These are phyloP conservation scores for Chorisops tibialis DNA, from an alignment of 2,888 invertebrate genomes.

Conservation along the genomic window DNA sequence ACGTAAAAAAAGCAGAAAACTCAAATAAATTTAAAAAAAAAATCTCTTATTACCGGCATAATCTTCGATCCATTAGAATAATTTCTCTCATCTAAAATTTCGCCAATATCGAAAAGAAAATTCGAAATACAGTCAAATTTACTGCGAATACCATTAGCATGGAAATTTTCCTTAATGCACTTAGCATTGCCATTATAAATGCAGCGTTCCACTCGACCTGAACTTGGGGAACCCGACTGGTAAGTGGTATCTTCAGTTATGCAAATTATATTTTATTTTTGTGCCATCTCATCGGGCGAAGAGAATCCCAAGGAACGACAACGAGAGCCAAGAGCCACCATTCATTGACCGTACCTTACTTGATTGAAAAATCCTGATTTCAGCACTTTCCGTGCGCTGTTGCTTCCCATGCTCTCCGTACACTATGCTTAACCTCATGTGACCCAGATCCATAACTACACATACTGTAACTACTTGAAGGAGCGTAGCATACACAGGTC, in stretches of 20 bases:
- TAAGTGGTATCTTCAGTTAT: constrained; percentile 1
- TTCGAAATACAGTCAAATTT: background rate
- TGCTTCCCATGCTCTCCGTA: too few relatives aligned
- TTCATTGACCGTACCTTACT: too few relatives aligned
- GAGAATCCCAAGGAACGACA: too few relatives aligned
- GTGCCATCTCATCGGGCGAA: too few relatives aligned
- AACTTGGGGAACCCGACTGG: background rate
- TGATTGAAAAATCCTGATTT: too few relatives aligned
- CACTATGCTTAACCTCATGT: background rate
- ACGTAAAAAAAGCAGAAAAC: too few relatives aligned
- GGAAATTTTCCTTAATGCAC: constrained; percentile 8
- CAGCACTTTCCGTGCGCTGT: too few relatives aligned
- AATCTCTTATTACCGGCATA: too few relatives aligned
- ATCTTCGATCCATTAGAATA: constrained; percentile 7
- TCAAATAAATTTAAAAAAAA: too few relatives aligned
- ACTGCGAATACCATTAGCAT: constrained; percentile 15
- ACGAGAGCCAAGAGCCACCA: too few relatives aligned
- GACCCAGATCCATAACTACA: constrained; percentile 9
- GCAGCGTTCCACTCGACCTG: background rate
- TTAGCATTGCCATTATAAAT: constrained; percentile 17
- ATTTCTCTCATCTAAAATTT: constrained; percentile 15
- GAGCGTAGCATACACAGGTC: background rate
- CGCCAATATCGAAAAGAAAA: constrained; percentile 5
- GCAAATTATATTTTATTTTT: background rate
- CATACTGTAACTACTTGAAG: background rate